A percentile compares a stretch with the other conserved stretches of the same genome.
Evolutionary conservation across 1,140 invertebrate species (phyloP).

Genomic region (Rhysida immarginata): DNA sequence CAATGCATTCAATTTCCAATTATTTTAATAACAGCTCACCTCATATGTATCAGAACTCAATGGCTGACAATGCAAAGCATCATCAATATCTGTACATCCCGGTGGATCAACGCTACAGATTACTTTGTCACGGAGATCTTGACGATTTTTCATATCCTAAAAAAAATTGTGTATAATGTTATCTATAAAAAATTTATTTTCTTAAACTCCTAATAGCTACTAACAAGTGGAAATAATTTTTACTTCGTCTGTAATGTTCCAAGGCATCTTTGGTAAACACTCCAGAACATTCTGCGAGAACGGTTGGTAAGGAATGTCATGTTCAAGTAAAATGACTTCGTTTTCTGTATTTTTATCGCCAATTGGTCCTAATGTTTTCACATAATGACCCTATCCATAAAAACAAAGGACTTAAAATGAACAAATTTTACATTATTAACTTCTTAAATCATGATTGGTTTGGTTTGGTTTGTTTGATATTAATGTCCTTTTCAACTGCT

Average conservation of each 20-base stretch:
- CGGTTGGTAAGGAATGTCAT: slow-evolving; percentile 87
- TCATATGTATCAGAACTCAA: slow-evolving; percentile 61
- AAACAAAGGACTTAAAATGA: too few species aligned
- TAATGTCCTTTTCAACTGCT: too few species aligned
- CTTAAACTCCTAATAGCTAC: neutral
- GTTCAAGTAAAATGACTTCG: slow-evolving; percentile 81
- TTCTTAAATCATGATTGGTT: too few species aligned
- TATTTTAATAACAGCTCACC: slow-evolving; percentile 27
- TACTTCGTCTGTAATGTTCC: slow-evolving; percentile 69
- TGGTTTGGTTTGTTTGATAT: too few species aligned
- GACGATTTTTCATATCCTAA: slow-evolving; percentile 59
- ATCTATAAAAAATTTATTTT: neutral
- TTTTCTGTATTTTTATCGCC: slow-evolving; percentile 87
- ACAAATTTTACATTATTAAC: too few species aligned
- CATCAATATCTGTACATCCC: slow-evolving; percentile 98
- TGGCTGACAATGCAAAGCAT: slow-evolving; percentile 79
- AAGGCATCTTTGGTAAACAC: slow-evolving; percentile 79
- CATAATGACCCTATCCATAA: slow-evolving; percentile 60
- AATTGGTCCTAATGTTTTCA: slow-evolving; percentile 60
- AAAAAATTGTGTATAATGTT: slow-evolving; percentile 1
- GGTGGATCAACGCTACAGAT: slow-evolving; percentile 97
- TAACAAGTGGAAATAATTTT: slow-evolving; percentile 15
- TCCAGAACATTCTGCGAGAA: slow-evolving; percentile 88
- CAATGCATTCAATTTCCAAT: neutral
- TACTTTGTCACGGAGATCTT: slow-evolving; percentile 65